phyloP scores from a whole-genome alignment of 1,140 invertebrate genomes.

The Eciton burchellii region DNA sequence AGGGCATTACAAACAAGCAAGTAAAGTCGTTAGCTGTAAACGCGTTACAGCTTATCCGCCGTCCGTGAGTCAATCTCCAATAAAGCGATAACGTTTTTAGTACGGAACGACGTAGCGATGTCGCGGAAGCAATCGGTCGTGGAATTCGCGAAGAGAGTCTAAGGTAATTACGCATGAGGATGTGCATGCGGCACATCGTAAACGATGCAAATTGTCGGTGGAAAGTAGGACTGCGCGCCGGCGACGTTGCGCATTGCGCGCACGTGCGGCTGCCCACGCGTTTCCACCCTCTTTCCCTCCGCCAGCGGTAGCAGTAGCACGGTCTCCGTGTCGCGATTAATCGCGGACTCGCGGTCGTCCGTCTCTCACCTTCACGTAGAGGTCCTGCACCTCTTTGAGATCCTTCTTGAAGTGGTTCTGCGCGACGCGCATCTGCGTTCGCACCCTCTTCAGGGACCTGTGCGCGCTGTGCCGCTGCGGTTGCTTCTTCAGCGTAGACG shows the following conservation, averaged over 20 bases:
- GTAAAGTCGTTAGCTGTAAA: slow-evolving; percentile 74
- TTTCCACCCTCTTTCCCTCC: slow-evolving; percentile 33
- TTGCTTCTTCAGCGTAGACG: slow-evolving; percentile 70
- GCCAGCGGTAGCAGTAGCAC: too few species aligned
- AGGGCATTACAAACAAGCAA: slow-evolving; percentile 48
- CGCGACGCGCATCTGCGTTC: slow-evolving; percentile 81
- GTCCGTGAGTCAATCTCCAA: slow-evolving; percentile 52
- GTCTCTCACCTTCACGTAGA: slow-evolving; percentile 81
- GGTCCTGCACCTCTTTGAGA: slow-evolving; percentile 78
- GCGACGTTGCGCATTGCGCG: slow-evolving; percentile 50
- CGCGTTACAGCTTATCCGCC: slow-evolving; percentile 69
- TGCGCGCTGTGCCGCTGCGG: slow-evolving; percentile 80
- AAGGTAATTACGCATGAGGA: slow-evolving; percentile 58
- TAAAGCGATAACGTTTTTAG: neutral
- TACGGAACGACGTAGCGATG: neutral
- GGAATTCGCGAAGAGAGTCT: slow-evolving; percentile 15
- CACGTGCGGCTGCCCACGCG: slow-evolving; percentile 72
- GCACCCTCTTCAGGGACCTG: slow-evolving; percentile 80
- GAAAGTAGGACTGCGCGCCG: slow-evolving; percentile 71
- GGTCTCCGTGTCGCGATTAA: slow-evolving; percentile 66
- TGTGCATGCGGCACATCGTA: slow-evolving; percentile 65
- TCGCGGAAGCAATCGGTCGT: slow-evolving; percentile 33
- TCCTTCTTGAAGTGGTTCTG: slow-evolving; percentile 80
- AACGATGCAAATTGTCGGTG: slow-evolving; percentile 68
- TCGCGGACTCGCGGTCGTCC: slow-evolving; percentile 67